These are phyloP conservation scores for Botrylloides violaceus DNA, from an alignment of 23 tunicate genomes.

Conservation along the genomic window DNA sequence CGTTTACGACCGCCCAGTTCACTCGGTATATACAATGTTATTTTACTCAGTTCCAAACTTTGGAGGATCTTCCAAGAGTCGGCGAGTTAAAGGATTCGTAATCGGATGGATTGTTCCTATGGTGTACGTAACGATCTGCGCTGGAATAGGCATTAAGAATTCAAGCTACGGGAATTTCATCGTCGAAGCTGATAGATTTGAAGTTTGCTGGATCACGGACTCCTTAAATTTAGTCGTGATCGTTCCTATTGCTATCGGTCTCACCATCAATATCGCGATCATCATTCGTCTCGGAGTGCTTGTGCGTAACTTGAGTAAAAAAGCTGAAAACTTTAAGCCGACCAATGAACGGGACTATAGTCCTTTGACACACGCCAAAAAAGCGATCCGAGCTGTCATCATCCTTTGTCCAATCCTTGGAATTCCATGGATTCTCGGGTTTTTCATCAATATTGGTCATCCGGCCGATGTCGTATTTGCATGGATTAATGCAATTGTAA, in stretches of 20 bases:
- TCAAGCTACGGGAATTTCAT: neutral
- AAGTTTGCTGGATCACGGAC: conserved; percentile 3
- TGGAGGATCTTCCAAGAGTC: neutral
- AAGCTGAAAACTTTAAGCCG: conserved; percentile 16
- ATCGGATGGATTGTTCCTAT: conserved; percentile 6
- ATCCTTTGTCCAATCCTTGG: conserved; percentile 15
- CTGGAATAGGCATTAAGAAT: neutral
- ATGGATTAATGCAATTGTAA: conserved; percentile 1
- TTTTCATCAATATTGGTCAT: neutral
- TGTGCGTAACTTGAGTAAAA: conserved; percentile 6
- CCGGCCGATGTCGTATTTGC: neutral
- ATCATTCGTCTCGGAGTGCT: conserved; percentile 1
- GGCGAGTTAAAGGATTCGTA: neutral
- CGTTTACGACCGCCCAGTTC: too few relatives aligned
- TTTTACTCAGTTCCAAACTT: conserved; percentile 4
- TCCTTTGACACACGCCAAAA: conserved; percentile 4
- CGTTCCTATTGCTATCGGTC: conserved; percentile 7
- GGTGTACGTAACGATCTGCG: neutral
- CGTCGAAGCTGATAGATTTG: neutral
- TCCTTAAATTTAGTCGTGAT: neutral
- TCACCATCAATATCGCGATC: neutral
- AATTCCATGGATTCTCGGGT: conserved; percentile 19
- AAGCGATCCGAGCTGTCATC: conserved; percentile 12
- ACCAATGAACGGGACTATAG: conserved; percentile 6
- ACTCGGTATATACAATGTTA: neutral